Evolutionary conservation across 2,888 invertebrate genomes (phyloP).

Genomic region (Hedya salicella): DNA sequence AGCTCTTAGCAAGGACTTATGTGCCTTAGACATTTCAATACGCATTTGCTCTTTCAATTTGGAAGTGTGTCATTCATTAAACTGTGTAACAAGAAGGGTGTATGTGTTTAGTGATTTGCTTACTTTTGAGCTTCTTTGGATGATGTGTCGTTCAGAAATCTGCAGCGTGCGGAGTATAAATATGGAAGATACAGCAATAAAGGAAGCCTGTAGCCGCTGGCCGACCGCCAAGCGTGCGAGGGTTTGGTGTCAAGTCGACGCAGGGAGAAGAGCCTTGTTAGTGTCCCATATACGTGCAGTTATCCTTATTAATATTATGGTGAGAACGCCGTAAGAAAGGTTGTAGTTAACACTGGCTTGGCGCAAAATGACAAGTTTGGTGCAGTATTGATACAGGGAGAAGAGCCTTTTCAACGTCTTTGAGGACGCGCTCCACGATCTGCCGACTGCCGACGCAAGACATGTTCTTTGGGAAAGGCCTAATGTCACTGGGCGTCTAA

Average conservation of each 20-base stretch:
- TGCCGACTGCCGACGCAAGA: too few species aligned
- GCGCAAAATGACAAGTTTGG: not conserved
- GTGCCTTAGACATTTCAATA: not conserved
- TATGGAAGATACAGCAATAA: slow-evolving; percentile 32
- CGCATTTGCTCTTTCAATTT: not conserved
- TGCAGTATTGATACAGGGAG: not conserved
- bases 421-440: not conserved
- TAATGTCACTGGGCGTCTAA: too few species aligned
- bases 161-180: slow-evolving; percentile 31
- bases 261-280: slow-evolving; percentile 4
- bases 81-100: not conserved
- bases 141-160: slow-evolving; percentile 14
- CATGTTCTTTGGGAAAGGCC: too few species aligned
- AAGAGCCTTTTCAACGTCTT: not conserved
- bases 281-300: slow-evolving; percentile 2
- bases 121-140: not conserved
- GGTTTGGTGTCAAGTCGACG: not conserved
- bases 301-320: slow-evolving; percentile 6
- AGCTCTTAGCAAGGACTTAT: not conserved
- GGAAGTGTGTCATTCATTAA: not conserved
- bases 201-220: slow-evolving; percentile 25
- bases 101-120: not conserved
- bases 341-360: not conserved
- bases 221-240: slow-evolving; percentile 15
- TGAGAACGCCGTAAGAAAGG: not conserved